A percentile compares a stretch with the other conserved stretches of the same genome.
Evolutionary conservation across 2,888 invertebrate genomes (phyloP).

Genomic region (Dascillus cervinus): DNA sequence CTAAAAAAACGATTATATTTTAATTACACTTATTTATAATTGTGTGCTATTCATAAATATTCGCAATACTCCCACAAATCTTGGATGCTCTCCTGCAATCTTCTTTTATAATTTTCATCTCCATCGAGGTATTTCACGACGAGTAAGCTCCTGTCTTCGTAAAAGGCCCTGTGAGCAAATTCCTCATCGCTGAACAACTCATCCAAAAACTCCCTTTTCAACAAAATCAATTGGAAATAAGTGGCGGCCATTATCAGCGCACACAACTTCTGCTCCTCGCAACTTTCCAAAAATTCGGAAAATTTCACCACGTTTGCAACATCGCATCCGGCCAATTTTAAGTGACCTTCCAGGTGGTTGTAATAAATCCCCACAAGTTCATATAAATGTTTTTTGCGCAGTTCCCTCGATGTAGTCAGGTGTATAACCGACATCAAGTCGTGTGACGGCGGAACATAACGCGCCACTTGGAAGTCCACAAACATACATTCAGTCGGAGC

Average conservation of each 20-base stretch:
- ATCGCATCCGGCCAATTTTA: constrained; percentile 22
- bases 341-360: constrained; percentile 26
- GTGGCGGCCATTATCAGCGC: constrained; percentile 28
- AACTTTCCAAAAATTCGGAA: constrained; percentile 30
- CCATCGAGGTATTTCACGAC: constrained; percentile 24
- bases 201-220: constrained; percentile 21
- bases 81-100: constrained; percentile 2
- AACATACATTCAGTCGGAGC: constrained; percentile 29
- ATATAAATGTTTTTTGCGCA: constrained; percentile 26
- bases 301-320: constrained; percentile 25
- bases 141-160: constrained; percentile 28
- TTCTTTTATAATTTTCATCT: constrained; percentile 13
- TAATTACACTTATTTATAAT: too few species aligned
- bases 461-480: constrained; percentile 37
- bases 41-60: constrained; percentile 7
- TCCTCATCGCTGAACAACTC: constrained; percentile 23
- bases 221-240: constrained; percentile 31
- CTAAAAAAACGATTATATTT: too few species aligned
- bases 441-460: constrained; percentile 57
- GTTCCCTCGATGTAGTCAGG: constrained; percentile 28
- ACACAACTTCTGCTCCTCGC: constrained; percentile 31
- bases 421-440: constrained; percentile 47
- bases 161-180: constrained; percentile 21
- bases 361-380: constrained; percentile 33
- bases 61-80: constrained; percentile 4